These are phyloP conservation scores for Aselliscus stoliczkanus DNA, from an alignment of 2,797 vertebrate genomes.

Conservation along the genomic window DNA sequence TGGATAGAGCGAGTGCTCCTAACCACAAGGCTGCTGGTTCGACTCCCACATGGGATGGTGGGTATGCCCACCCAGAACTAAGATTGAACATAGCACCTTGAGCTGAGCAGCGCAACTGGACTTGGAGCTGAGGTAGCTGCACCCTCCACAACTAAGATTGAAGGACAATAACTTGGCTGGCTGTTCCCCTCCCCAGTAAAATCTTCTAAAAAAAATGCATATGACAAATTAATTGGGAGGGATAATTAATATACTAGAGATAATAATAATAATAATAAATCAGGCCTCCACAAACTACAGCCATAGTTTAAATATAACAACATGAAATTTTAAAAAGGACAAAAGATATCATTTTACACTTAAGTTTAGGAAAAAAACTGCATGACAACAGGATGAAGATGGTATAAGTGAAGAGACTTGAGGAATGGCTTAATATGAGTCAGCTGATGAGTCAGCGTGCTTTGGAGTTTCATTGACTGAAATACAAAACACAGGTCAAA, in stretches of 20 bases:
- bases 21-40: too few relatives aligned
- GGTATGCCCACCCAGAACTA: too few relatives aligned
- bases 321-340: background rate
- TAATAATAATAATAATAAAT: background rate
- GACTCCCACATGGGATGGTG: too few relatives aligned
- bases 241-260: background rate
- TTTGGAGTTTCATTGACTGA: background rate
- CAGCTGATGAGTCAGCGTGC: background rate
- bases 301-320: background rate
- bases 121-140: too few relatives aligned
- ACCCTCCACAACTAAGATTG: too few relatives aligned
- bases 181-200: too few relatives aligned
- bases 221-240: background rate
- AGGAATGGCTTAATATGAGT: background rate
- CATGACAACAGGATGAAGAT: conserved; percentile 7
- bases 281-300: background rate
- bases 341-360: conserved; percentile 6
- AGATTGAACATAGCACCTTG: too few relatives aligned
- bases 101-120: too few relatives aligned
- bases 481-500: conserved; percentile 18
- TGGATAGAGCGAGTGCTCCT: too few relatives aligned
- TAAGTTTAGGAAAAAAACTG: background rate
- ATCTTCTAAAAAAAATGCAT: too few relatives aligned
- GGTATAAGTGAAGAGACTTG: background rate
- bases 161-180: too few relatives aligned